Evolutionary conservation across 1,140 invertebrate genomes (phyloP).

Genomic region (Zelostemma sp.): DNA sequence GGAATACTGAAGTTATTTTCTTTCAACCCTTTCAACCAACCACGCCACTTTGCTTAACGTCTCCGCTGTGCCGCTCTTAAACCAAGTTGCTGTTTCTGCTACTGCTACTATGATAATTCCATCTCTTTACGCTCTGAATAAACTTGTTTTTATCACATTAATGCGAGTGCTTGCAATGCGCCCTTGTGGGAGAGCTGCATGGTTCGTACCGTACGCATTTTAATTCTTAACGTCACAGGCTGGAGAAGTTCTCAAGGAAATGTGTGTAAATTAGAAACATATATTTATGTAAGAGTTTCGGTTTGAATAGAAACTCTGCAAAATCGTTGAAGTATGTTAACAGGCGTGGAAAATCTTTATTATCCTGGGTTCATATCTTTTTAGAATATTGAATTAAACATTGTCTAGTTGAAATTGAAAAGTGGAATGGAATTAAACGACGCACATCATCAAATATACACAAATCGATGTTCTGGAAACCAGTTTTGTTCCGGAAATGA

Average conservation of each 20-base stretch:
- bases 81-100: constrained; percentile 11
- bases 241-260: neutral
- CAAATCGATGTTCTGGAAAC: constrained; percentile 14
- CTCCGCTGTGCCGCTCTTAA: constrained; percentile 20
- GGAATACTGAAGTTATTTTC: constrained; percentile 60
- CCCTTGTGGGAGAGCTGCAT: constrained; percentile 23
- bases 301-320: neutral
- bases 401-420: no score
- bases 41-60: constrained; percentile 29
- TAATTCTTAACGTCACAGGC: constrained; percentile 3
- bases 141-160: constrained; percentile 54
- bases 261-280: neutral
- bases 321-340: neutral
- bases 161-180: constrained; percentile 51
- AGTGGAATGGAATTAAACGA: no score
- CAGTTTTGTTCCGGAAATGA: constrained; percentile 19
- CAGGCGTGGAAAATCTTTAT: neutral
- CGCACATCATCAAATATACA: no score
- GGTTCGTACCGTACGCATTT: constrained; percentile 24
- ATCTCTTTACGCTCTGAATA: constrained; percentile 57
- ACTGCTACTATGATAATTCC: constrained; percentile 52
- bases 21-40: constrained; percentile 59
- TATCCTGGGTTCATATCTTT: no score
- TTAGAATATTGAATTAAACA: no score
- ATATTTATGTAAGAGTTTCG: constrained; percentile 1